A percentile compares a stretch with the other conserved stretches of the same genome.
Conservation (phyloP, 1,140 invertebrate species). For the Drosophila littoralis region DNA sequence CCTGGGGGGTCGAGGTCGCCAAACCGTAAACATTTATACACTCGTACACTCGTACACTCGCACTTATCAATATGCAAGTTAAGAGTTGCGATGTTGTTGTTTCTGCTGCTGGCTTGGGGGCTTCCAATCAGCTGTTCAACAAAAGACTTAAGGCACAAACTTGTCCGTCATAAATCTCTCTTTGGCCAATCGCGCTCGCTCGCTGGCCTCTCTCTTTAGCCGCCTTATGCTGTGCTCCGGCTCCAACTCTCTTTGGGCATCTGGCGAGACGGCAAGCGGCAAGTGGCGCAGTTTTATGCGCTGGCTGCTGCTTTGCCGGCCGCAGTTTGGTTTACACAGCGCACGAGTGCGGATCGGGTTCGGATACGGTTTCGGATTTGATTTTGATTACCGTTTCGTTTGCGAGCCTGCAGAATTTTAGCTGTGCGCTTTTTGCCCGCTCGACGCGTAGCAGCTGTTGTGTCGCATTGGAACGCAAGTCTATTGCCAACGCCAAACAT, state of each 20-base stretch:
- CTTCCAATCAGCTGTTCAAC: slow-evolving; percentile 73
- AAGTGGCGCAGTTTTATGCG: slow-evolving; percentile 72
- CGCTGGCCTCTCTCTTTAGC: slow-evolving; percentile 14
- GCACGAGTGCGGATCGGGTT: slow-evolving; percentile 68
- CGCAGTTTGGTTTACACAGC: slow-evolving; percentile 76
- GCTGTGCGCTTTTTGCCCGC: slow-evolving; percentile 22
- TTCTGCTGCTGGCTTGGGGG: slow-evolving; percentile 10
- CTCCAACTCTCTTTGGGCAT: slow-evolving; percentile 48
- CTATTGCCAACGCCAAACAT: slow-evolving; percentile 8
- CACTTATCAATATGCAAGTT: slow-evolving; percentile 68
- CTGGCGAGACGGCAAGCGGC: slow-evolving; percentile 44
- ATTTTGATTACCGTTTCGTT: slow-evolving; percentile 51
- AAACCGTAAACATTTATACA: slow-evolving; percentile 74
- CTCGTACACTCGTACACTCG: slow-evolving; percentile 29
- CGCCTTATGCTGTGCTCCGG: slow-evolving; percentile 1
- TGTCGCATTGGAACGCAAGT: slow-evolving; percentile 16
- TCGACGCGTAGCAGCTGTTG: slow-evolving; percentile 15
- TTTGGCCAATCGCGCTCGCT: slow-evolving; percentile 47
- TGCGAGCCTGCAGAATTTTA: slow-evolving; percentile 22
- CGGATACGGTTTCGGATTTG: slow-evolving; percentile 42
- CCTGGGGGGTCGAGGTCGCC: slow-evolving; percentile 76
- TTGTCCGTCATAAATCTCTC: slow-evolving; percentile 77
- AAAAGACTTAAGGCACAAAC: slow-evolving; percentile 80
- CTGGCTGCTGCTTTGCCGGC: slow-evolving; percentile 68
- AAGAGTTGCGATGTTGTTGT: slow-evolving; percentile 23